These are phyloP conservation scores for Carassius gibelio DNA, from an alignment of 2,113 vertebrate genomes.

Conservation along the genomic window DNA sequence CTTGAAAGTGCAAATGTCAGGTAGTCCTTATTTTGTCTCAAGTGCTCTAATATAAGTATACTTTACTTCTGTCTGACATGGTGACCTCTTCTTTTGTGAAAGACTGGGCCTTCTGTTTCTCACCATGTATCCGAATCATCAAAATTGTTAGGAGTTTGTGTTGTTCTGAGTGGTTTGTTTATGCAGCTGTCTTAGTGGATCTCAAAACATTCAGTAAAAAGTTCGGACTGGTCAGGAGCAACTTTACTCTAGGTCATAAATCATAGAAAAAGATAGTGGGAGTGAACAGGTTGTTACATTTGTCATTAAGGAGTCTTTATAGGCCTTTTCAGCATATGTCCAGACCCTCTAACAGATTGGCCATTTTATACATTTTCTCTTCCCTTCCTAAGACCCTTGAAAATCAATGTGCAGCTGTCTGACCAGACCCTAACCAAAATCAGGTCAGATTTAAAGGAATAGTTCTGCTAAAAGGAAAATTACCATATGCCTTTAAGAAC, in stretches of 20 bases:
- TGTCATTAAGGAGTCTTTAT: not conserved
- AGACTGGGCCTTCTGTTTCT: not conserved
- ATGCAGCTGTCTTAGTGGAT: constrained; percentile 47
- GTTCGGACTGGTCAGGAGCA: constrained; percentile 8
- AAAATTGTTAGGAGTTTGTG: constrained; percentile 12
- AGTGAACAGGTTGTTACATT: not conserved
- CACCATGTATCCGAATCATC: constrained; percentile 15
- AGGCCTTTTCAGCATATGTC: not conserved
- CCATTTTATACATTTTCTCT: not conserved
- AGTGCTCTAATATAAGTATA: not conserved
- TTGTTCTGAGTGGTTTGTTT: constrained; percentile 46
- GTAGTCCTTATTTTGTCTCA: not conserved
- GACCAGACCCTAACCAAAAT: not conserved
- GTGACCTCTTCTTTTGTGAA: not conserved
- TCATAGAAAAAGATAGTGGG: not conserved
- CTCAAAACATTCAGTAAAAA: constrained; percentile 35
- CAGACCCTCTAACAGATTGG: not conserved
- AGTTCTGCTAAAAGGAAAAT: not conserved
- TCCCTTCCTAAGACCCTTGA: not conserved
- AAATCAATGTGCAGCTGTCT: constrained; percentile 1
- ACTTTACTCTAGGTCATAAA: constrained; percentile 11
- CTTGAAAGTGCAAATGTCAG: not conserved
- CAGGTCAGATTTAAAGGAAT: not conserved
- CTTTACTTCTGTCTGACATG: not conserved
- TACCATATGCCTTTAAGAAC: not conserved